A percentile compares a stretch with the other conserved stretches of the same genome.
These are phyloP conservation scores for Trachythela sp. DNA, from an alignment of 64 coral and sea anemone genomes.

Conservation along the genomic window DNA sequence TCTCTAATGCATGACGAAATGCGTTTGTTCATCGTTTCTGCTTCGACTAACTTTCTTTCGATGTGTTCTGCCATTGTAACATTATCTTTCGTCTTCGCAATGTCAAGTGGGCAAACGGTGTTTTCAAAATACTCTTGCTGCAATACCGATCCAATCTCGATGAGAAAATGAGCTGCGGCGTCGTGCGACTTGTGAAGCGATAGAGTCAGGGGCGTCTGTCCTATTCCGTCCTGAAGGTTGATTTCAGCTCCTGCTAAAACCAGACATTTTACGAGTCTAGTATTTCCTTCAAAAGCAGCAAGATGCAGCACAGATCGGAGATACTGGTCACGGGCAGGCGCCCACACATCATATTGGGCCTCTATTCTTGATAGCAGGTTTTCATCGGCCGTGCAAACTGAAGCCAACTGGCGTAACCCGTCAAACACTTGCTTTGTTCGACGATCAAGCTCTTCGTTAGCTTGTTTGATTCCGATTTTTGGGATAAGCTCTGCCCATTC, in stretches of 20 bases:
- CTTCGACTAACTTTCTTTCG: not conserved
- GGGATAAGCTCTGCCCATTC: not conserved
- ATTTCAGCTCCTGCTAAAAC: constrained; percentile 5
- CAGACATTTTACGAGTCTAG: not conserved
- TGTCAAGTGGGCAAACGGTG: not conserved
- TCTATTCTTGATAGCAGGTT: not conserved
- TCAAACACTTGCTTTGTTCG: too few species aligned
- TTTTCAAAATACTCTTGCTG: not conserved
- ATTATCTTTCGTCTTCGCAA: not conserved
- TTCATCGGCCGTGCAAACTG: not conserved
- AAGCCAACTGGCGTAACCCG: not conserved
- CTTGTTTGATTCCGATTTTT: not conserved
- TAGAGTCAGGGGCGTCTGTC: not conserved
- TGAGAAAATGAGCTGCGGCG: not conserved
- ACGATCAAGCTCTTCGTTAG: not conserved
- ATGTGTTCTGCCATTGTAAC: not conserved
- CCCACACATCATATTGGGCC: not conserved
- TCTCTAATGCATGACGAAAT: not conserved
- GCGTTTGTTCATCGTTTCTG: not conserved
- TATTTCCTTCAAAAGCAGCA: not conserved
- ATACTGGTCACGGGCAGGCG: not conserved
- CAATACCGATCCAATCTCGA: not conserved
- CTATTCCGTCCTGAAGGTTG: not conserved
- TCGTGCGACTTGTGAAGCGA: not conserved
- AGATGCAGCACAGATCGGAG: not conserved